phyloP scores from a whole-genome alignment of 2,797 vertebrate genomes.

The Leuciscus waleckii region DNA sequence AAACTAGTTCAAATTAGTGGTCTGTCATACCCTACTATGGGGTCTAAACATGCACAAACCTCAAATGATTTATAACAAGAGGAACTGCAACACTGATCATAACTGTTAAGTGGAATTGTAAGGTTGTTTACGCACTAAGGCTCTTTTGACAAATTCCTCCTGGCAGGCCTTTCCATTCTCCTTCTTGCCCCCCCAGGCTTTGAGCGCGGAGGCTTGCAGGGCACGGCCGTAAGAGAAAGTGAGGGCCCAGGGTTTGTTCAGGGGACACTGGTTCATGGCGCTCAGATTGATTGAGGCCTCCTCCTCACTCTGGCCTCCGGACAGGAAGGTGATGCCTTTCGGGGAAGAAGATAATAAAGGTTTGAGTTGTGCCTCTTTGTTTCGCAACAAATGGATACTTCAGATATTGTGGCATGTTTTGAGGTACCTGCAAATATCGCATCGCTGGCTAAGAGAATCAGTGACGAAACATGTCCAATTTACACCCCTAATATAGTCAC shows the following conservation, averaged over 20 bases:
- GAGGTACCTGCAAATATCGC: no score
- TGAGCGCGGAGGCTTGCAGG: slow-evolving; percentile 91
- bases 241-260: slow-evolving; percentile 88
- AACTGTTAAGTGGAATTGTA: not conserved
- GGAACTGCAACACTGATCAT: not conserved
- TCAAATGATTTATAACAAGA: no score
- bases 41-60: not conserved
- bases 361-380: not conserved
- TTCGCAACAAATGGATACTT: not conserved
- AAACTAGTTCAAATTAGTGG: not conserved
- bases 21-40: not conserved
- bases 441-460: not conserved
- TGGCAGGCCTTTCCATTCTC: slow-evolving; percentile 89
- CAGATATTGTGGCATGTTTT: not conserved
- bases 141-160: slow-evolving; percentile 88
- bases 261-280: slow-evolving; percentile 89
- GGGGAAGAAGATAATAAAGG: not conserved
- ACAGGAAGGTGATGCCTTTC: slow-evolving; percentile 90
- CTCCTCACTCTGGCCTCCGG: slow-evolving; percentile 93
- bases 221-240: slow-evolving; percentile 93
- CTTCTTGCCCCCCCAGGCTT: slow-evolving; percentile 89
- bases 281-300: slow-evolving; percentile 91
- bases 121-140: slow-evolving; percentile 69
- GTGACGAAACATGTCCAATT: no score
- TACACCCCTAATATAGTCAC: not conserved